Conservation (phyloP, 2,113 vertebrate species). For the Centrocercus urophasianus region DNA sequence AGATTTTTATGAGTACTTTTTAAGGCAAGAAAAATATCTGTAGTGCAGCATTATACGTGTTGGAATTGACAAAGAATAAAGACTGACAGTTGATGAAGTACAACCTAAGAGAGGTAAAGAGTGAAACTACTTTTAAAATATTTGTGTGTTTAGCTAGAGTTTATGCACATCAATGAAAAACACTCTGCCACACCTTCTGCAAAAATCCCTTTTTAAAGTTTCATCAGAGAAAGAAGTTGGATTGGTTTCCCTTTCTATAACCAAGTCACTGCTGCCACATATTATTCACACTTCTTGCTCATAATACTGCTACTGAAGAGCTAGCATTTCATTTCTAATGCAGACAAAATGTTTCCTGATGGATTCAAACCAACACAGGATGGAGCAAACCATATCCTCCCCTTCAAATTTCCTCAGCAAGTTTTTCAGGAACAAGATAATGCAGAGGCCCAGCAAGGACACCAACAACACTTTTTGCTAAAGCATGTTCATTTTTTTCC, state of each 20-base stretch:
- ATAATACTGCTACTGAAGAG: neutral
- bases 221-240: constrained; percentile 13
- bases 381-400: constrained; percentile 28
- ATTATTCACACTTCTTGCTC: constrained; percentile 24
- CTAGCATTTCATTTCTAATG: constrained; percentile 34
- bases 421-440: constrained; percentile 49
- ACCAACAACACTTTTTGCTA: constrained; percentile 12
- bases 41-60: neutral
- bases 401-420: constrained; percentile 21
- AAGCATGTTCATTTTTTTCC: neutral
- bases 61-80: neutral
- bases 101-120: neutral
- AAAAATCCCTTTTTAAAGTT: neutral
- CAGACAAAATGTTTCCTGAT: constrained; percentile 40
- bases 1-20: neutral
- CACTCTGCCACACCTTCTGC: neutral
- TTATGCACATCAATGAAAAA: constrained; percentile 26
- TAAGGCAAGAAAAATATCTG: neutral
- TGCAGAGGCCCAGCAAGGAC: neutral
- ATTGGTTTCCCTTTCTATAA: neutral
- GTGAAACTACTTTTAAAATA: constrained; percentile 1
- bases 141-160: neutral
- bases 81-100: neutral
- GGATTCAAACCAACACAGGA: constrained; percentile 34
- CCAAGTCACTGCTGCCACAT: neutral